Evolutionary conservation across 2,888 invertebrate species (phyloP), one percentile per base, ranked within the genome.

Genomic region (Cerceris ruficornis): DNA sequence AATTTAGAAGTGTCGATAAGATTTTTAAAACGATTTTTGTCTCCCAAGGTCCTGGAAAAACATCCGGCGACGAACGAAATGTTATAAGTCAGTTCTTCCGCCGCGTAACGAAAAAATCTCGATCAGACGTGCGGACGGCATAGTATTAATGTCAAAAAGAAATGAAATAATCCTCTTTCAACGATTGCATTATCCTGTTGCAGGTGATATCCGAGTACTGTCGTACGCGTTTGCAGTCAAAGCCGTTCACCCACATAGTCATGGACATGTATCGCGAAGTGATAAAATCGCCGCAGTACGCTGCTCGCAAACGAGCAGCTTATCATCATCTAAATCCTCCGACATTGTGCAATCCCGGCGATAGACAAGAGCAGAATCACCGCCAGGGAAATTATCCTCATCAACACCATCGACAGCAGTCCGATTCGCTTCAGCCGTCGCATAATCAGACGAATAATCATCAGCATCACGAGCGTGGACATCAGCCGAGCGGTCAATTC

Each of bases 181-280:
- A 41, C 52, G 52, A 14, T 6, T 68, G 15, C 13, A 2, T 39
- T 41, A 2, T 9, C 6, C 0, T 43, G n/a, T 84, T 72, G 6
- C 90, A 95, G 95, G 94, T 94, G 55, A 94, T 95, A 84, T 94
- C 94, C 0, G 94, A 94, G 75, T 94, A 94, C 86, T 94, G 94
- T 86, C 93, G 93, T 76, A 93, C 93, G 43, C 92, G 93, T 65
- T 92, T 93, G 72, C 94, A 94, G 81, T 93, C 93, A 58, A 93
- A 94, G 75, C 94, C 95, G n/a, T 94, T 94, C 87, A 94, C 94
- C 0, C 94, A 94, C 87, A 94, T 94, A 62, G 94, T 94, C 13
- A 94, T 94, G 94, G 94, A 94, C 87, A 92, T 95, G 88, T 93
- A 94, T 83, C 93, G 94, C 57, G 94, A 94, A 86, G 94, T 94